phyloP scores from a whole-genome alignment of 2,113 vertebrate species.

The Leuciscus idus region DNA sequence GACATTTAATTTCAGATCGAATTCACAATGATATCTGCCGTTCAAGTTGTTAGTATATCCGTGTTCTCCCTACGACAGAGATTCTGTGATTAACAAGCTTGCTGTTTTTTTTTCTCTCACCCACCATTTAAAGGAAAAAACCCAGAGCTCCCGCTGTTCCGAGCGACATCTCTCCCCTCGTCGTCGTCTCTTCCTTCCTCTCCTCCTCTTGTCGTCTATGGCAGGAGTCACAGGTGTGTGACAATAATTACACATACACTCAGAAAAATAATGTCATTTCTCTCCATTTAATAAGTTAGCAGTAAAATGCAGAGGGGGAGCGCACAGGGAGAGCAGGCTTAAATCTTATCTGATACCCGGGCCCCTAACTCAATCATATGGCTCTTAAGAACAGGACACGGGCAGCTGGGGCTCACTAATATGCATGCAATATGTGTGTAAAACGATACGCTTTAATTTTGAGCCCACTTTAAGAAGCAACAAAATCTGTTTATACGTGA shows the following conservation, averaged over 20 bases:
- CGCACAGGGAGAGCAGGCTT: conserved; percentile 79
- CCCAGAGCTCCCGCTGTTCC: conserved; percentile 74
- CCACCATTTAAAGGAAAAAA: conserved; percentile 66
- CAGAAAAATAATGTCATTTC: conserved; percentile 90
- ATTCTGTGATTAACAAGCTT: conserved; percentile 79
- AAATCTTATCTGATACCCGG: conserved; percentile 93
- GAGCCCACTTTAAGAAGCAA: conserved; percentile 97
- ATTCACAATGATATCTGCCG: conserved; percentile 58
- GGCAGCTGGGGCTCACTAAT: conserved; percentile 98
- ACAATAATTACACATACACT: conserved; percentile 96
- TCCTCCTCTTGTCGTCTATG: conserved; percentile 64
- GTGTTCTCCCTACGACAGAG: conserved; percentile 77
- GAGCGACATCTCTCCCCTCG: conserved; percentile 68
- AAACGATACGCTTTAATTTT: conserved; percentile 98
- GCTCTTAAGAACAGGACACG: conserved; percentile 97
- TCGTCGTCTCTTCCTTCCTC: conserved; percentile 47
- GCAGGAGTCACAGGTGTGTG: conserved; percentile 96
- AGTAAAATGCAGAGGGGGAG: conserved; percentile 87
- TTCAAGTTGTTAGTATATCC: conserved; percentile 78
- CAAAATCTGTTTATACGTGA: conserved; percentile 94
- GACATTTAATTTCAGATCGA: conserved; percentile 43
- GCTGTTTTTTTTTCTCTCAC: conserved; percentile 72
- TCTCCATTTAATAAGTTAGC: conserved; percentile 98
- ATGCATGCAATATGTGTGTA: conserved; percentile 99
- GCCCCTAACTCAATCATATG: conserved; percentile 99